Percentiles rank a stretch among this genome's conserved stretches.
These are phyloP conservation scores for Pararge aegeria DNA, from an alignment of 1,140 invertebrate genomes.

Conservation along the genomic window DNA sequence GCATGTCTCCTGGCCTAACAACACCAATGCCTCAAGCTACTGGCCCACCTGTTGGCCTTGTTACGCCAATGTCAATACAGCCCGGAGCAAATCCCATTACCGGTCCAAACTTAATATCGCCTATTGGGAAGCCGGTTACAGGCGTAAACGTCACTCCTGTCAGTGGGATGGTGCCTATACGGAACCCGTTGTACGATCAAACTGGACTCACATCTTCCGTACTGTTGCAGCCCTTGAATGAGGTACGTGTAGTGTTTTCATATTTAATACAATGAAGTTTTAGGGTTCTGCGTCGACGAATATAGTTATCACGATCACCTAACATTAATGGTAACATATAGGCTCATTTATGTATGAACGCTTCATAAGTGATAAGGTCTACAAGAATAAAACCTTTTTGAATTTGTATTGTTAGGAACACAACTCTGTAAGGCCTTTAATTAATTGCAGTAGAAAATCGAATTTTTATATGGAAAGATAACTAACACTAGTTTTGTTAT, in stretches of 20 bases:
- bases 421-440: no score
- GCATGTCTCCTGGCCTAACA: no score
- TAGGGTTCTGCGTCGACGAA: no score
- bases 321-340: no score
- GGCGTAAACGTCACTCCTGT: background rate
- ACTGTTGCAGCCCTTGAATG: conserved; percentile 64
- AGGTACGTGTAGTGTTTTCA: conserved; percentile 41
- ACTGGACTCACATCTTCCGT: conserved; percentile 60
- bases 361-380: no score
- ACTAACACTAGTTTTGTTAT: conserved; percentile 18
- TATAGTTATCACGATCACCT: no score
- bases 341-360: no score
- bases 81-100: background rate
- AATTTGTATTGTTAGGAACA: no score
- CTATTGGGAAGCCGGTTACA: background rate
- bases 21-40: background rate
- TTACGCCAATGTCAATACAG: background rate
- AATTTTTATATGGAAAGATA: background rate
- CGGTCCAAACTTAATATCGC: background rate
- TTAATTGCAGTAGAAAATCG: background rate
- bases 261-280: background rate
- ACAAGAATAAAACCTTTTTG: no score
- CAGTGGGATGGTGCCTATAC: conserved; percentile 62
- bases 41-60: background rate
- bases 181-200: conserved; percentile 64